Base-by-base conservation (phyloP, 2,113 vertebrate genomes). In the Motacilla tschutschensis region DNA sequence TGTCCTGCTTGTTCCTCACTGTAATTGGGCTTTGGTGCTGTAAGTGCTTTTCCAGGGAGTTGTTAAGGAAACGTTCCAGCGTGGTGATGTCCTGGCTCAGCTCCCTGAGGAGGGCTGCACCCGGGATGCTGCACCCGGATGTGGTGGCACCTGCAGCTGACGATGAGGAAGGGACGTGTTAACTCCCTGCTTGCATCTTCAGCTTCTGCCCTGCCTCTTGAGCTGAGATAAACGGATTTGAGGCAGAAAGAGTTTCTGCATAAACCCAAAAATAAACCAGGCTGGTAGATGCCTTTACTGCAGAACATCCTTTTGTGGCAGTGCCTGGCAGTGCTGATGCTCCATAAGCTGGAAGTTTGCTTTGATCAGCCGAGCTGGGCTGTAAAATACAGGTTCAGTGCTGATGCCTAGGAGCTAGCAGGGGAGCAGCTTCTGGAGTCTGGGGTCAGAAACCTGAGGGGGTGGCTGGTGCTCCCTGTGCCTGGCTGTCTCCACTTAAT, bases 11-110 rank as follows among this genome's bases (percentile, higher is more conserved):
- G 0, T 77, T 93, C 79, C 82, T 57, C 7, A 0, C 87, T 79
- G 86, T 83, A 87, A 92, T 92, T 93, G 48, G 73, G 46, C 84
- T 90, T 66, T 33, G 8, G 38, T 5, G 15, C 94, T 64, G 48
- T 24, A 50, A 87, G 88, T 4, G 24, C 79, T 93, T 77, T 90
- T 66, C 83, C 33, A n/a, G 60, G 44, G 85, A 59, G 92, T 80
- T 80, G 92, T 77, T 83, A 91, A 57, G 90, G 92, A 82, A 84
- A 77, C 10, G 5, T 55, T 87, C 51, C 14, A 46, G 69, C 14
- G 0, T 26, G 53, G 31, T 19, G 7, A 20, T 19, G 36, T 75
- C 83, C 86, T 86, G 57, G 63, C 81, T 83, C 83, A 57, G 83
- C 77, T 77, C 67, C 74, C 48, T 0, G 1, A 14, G 76, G 64